Evolutionary conservation across 2,888 invertebrate species (phyloP), one percentile per base, ranked within the genome.

Genomic region (Serrognathus titanus): DNA sequence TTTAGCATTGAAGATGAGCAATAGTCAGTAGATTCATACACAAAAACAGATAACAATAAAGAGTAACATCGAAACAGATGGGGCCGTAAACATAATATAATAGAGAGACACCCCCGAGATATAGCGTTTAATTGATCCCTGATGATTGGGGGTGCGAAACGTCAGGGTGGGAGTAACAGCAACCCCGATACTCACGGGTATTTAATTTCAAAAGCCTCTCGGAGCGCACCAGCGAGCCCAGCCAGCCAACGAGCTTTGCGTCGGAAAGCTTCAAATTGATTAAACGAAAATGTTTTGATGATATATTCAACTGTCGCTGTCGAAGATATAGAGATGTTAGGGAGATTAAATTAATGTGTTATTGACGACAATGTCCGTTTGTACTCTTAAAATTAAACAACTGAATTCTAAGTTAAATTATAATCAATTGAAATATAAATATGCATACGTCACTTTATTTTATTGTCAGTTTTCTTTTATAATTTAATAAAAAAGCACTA

Each of bases 121-220:
- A 51, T 59, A 57, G 62, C 60, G 55, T 57, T 75, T 75, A 75
- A 75, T 75, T 74, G 74, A 75, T 75, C 75, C 75, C 75, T 63
- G 73, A 74, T 74, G 75, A 75, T 70, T 69, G 67, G 70, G 70
- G 72, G 72, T 67, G 72, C 68, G 70, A 72, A 73, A 71, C 68
- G 70, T 71, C 67, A 67, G 64, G 63, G 66, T 63, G 63, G 66
- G 62, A 64, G 67, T 53, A 35, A 8, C 51, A 58, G 57, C 58
- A 57, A 60, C 61, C 61, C 65, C 59, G 57, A 48, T 57, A 65
- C 72, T 69, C 73, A 74, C 73, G 73, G 67, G 72, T 73, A 74
- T 74, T 73, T 69, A 66, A 72, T 74, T 74, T 70, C 73, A 71
- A 48, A 55, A 45, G 50, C 38, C 55, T 55, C 20, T 12, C 46